Base-by-base conservation (phyloP, 2,113 vertebrate genomes). In the Meles meles region DNA sequence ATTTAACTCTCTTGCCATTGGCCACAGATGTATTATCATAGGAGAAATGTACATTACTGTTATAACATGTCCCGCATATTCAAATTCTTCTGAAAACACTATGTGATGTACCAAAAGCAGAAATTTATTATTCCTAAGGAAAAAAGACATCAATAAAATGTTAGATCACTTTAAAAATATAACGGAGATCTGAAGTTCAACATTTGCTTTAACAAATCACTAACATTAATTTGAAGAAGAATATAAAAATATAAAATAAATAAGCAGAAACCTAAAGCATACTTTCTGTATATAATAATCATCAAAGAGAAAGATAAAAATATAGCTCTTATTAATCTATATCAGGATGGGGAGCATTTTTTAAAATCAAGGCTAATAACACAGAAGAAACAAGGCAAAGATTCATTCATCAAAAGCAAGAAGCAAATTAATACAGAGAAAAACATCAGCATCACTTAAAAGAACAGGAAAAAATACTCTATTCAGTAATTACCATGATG, bases 61-160 rank as follows among this genome's bases (percentile, higher is more conserved):
- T 65, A 98, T 25, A 65, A 98, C 37, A 86, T 97, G 52, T 94
- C 96, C 95, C 52, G 93, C 85, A 97, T 97, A 98, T 88, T 98
- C 98, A 98, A 98, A 99, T 95, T 98, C 96, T 61, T 98, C 95
- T 92, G 97, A 98, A 96, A 93, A 98, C 81, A 98, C 88, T 67
- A 98, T 17, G 2, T 59, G 47, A 71, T 96, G 84, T 52, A 97
- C 67, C 57, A 77, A 25, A 91, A 39, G 85, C 39, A 98, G 34
- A 90, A 98, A 67, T 72, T 5, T 97, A 96, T 96, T 97, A 87
- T 82, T 97, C 90, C 98, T 98, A 93, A 31, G 14, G 95, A 98
- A 96, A 94, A 95, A 97, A 65, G 34, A 97, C 57, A 96, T n/a
- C 13, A 97, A 94, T 87, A 95, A 77, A 77, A 96, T 87, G 39